Evolutionary conservation across 2,888 invertebrate species (phyloP), one percentile per base, ranked within the genome.

Genomic region (Rhaphigaster nebulosa): DNA sequence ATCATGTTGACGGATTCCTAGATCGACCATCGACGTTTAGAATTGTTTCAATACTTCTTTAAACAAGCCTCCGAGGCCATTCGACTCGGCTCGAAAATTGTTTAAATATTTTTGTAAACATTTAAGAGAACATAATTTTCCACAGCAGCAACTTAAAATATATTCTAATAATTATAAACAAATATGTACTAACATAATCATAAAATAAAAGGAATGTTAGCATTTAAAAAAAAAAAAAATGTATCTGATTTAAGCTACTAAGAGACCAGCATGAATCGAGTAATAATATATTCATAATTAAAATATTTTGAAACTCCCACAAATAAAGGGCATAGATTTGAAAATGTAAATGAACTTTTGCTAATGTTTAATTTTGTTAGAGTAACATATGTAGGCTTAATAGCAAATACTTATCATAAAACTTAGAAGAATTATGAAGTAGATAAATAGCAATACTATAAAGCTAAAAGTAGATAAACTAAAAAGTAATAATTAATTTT

Each of bases 281-380:
- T 45, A 84, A 84, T 45, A 41, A 34, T 10, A 26, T 41, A 41
- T 13, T 50, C 41, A 84, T n/a, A 80, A 1, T 76, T 26, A 26
- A 45, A 84, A 45, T 45, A 13, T 41, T 84, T 45, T 15, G 13
- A 84, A 80, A 41, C 41, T 50, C 38, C 84, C 41, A 84, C n/a
- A n/a, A 45, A n/a, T 76, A 84, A 45, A 45, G 38, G 84, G 84
- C 84, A 84, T 84, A 84, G 84, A 84, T 84, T 84, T 84, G 84
- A 84, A 84, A 84, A 84, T 84, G 84, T 84, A 84, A 84, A 45
- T 76, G 70, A 76, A 23, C 70, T 76, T 76, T 34, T 18, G 18
- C 20, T 76, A 6, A 76, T 20, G 29, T 29, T 65, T 65, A 65
- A 29, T 29, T 29, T 15, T 29, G 5, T 65, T 18, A 18, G 1